These are phyloP conservation scores for Tetramorium bicarinatum DNA, from an alignment of 2,888 invertebrate genomes.

Conservation along the genomic window DNA sequence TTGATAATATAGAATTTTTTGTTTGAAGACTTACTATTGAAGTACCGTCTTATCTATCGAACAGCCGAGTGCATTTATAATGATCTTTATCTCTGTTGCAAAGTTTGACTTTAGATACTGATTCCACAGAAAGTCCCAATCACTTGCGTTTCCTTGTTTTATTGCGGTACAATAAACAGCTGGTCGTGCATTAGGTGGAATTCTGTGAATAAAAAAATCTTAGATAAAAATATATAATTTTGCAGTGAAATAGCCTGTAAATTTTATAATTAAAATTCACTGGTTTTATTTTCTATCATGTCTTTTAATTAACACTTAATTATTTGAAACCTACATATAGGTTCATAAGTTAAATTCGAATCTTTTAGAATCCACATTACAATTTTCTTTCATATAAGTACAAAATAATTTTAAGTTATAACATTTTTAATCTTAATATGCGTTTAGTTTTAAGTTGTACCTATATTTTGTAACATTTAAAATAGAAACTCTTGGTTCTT, in stretches of 20 bases:
- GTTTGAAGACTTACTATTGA: constrained; percentile 82
- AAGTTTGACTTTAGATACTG: constrained; percentile 89
- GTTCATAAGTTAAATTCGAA: neutral
- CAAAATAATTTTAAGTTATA: neutral
- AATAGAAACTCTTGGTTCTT: neutral
- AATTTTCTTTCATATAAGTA: neutral
- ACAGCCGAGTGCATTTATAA: constrained; percentile 87
- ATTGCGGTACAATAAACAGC: constrained; percentile 91
- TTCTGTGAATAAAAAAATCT: constrained; percentile 80
- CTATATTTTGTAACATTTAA: neutral
- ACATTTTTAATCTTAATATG: neutral
- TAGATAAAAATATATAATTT: constrained; percentile 1
- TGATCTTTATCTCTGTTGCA: constrained; percentile 87
- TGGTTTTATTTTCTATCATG: neutral
- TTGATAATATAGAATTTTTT: neutral
- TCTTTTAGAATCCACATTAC: neutral
- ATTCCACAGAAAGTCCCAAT: constrained; percentile 90
- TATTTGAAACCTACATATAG: neutral
- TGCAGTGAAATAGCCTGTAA: neutral
- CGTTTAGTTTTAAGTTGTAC: neutral
- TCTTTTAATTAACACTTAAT: neutral
- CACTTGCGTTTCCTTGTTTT: constrained; percentile 88
- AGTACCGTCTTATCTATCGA: constrained; percentile 84
- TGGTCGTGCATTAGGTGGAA: constrained; percentile 89
- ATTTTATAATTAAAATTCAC: neutral